These are phyloP conservation scores for Standfussiana lucernea DNA, from an alignment of 2,888 invertebrate genomes.

Conservation along the genomic window DNA sequence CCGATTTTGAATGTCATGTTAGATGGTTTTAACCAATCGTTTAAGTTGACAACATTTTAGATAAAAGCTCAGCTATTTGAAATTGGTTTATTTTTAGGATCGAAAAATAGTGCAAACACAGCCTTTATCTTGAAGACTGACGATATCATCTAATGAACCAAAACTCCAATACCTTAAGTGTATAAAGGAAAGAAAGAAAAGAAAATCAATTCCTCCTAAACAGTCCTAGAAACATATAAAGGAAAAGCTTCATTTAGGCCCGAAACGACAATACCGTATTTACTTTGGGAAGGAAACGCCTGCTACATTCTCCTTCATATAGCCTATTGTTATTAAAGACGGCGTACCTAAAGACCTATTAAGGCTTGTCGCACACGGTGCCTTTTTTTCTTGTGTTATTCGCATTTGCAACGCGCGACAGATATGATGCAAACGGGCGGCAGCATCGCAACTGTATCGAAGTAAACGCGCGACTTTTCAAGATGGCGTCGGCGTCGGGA, in stretches of 20 bases:
- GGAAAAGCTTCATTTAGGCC: constrained; percentile 31
- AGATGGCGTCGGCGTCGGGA: background rate
- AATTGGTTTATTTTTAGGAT: background rate
- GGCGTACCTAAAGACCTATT: constrained; percentile 31
- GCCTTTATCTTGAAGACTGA: background rate
- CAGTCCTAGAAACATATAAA: constrained; percentile 5
- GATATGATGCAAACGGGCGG: too few relatives aligned
- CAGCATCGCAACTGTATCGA: background rate
- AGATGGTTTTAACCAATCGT: too few relatives aligned
- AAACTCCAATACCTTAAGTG: background rate
- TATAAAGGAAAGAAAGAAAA: background rate
- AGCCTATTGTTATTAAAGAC: constrained; percentile 35
- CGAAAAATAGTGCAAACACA: background rate
- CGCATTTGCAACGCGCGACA: too few relatives aligned
- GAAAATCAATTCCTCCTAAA: constrained; percentile 18
- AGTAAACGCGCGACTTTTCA: background rate
- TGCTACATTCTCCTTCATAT: constrained; percentile 24
- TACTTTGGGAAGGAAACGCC: constrained; percentile 30
- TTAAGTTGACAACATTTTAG: too few relatives aligned
- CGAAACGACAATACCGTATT: constrained; percentile 28
- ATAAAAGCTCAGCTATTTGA: too few relatives aligned
- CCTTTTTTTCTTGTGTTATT: too few relatives aligned
- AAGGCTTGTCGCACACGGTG: constrained; percentile 4
- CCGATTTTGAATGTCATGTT: too few relatives aligned
- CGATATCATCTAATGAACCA: background rate